Evolutionary conservation across 2,888 invertebrate species (phyloP).

Genomic region (Dascillus cervinus): DNA sequence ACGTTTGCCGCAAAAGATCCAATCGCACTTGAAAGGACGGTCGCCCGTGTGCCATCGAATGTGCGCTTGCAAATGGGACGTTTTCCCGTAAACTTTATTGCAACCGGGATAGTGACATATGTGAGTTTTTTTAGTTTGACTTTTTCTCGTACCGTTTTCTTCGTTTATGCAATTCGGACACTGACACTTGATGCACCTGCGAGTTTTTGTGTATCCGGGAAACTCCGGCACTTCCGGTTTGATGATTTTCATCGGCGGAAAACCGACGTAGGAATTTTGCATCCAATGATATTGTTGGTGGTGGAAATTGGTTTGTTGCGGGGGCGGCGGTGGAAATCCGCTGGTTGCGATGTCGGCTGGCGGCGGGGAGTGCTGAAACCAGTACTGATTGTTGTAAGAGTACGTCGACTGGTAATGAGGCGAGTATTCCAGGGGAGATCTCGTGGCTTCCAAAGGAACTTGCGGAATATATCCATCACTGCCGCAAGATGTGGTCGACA

Average conservation of each 20-base stretch:
- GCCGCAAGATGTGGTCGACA: constrained; percentile 36
- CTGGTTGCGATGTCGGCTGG: constrained; percentile 37
- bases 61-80: constrained; percentile 66
- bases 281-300: constrained; percentile 44
- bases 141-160: constrained; percentile 71
- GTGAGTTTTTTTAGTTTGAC: constrained; percentile 75
- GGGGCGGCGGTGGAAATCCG: constrained; percentile 40
- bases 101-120: constrained; percentile 84
- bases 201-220: constrained; percentile 44
- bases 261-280: constrained; percentile 43
- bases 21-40: constrained; percentile 81
- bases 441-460: constrained; percentile 30
- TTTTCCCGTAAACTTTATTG: constrained; percentile 83
- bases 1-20: constrained; percentile 82
- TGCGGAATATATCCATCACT: constrained; percentile 35
- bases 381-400: constrained; percentile 32
- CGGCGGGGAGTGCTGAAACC: constrained; percentile 40
- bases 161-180: constrained; percentile 77
- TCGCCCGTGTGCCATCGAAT: constrained; percentile 87
- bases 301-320: constrained; percentile 49
- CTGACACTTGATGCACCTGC: constrained; percentile 68
- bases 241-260: constrained; percentile 37
- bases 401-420: constrained; percentile 34
- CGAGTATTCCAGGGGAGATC: constrained; percentile 36
- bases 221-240: constrained; percentile 37